Conservation (phyloP, 2,113 vertebrate species). For the Nyctereutes procyonoides region DNA sequence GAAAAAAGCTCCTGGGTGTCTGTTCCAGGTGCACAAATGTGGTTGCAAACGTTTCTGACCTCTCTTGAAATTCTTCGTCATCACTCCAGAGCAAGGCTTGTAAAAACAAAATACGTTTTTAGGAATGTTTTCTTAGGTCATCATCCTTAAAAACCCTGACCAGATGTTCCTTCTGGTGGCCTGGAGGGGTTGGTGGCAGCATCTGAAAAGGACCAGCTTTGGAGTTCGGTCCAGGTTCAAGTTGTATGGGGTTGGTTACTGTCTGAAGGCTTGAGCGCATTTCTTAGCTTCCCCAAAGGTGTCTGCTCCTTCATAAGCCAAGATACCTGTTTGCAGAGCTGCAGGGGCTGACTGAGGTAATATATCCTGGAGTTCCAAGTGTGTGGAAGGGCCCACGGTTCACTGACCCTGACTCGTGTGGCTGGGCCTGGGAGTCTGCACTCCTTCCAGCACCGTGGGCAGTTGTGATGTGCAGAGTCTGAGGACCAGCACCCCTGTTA, state of each 20-base stretch:
- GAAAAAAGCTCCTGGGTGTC: neutral
- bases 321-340: fast-evolving
- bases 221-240: too few relatives aligned
- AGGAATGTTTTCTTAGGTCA: neutral
- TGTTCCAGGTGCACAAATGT: neutral
- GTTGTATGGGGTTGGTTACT: neutral
- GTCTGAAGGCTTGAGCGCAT: too few relatives aligned
- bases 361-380: fast-evolving
- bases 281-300: too few relatives aligned
- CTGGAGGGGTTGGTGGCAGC: fast-evolving
- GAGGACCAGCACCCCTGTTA: neutral
- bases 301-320: neutral
- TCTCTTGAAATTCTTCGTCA: neutral
- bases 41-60: neutral
- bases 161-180: fast-evolving
- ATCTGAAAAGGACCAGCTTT: fast-evolving
- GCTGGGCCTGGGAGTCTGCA: neutral
- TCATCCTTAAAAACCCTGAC: too few relatives aligned
- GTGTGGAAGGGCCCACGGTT: too few relatives aligned
- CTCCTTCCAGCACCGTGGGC: neutral
- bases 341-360: fast-evolving
- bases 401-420: neutral
- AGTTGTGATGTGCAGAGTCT: neutral
- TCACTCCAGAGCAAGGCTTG: neutral
- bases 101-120: neutral